Conservation (phyloP, 2,888 invertebrate species). For the Stegophylla sp. region DNA sequence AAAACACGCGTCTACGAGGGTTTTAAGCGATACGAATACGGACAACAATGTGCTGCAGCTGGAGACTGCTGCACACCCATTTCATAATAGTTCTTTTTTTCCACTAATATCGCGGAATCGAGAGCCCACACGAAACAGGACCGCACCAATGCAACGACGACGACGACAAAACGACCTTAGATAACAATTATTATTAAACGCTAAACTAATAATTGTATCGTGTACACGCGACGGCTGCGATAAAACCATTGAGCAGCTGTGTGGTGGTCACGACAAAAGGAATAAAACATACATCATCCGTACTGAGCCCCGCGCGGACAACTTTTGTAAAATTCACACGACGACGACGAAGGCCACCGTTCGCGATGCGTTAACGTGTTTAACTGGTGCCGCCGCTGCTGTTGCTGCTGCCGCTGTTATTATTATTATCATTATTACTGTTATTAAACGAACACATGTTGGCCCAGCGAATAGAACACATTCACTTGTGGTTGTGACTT, state of each 20-base stretch:
- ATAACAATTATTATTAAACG: conserved; percentile 38
- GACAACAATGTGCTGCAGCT: too few relatives aligned
- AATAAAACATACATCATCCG: conserved; percentile 10
- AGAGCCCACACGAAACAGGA: conserved; percentile 31
- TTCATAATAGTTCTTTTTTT: neutral
- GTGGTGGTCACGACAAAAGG: neutral
- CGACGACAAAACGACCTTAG: conserved; percentile 40
- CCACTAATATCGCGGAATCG: conserved; percentile 2
- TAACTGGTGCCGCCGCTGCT: conserved; percentile 29
- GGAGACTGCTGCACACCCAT: conserved; percentile 19
- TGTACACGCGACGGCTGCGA: neutral
- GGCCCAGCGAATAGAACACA: conserved; percentile 46
- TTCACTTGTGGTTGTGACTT: conserved; percentile 57
- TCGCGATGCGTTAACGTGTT: conserved; percentile 41
- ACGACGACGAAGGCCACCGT: conserved; percentile 32
- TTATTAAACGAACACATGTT: conserved; percentile 55
- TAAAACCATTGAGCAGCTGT: conserved; percentile 6
- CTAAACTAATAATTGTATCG: neutral
- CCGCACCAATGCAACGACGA: conserved; percentile 7
- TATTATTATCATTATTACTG: conserved; percentile 19
- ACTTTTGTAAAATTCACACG: conserved; percentile 26
- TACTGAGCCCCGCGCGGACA: too few relatives aligned
- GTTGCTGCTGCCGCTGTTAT: too few relatives aligned
- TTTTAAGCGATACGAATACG: neutral
- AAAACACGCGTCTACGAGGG: neutral